phyloP scores from a whole-genome alignment of 1,140 invertebrate species.

The Trigoniulus corallinus region DNA sequence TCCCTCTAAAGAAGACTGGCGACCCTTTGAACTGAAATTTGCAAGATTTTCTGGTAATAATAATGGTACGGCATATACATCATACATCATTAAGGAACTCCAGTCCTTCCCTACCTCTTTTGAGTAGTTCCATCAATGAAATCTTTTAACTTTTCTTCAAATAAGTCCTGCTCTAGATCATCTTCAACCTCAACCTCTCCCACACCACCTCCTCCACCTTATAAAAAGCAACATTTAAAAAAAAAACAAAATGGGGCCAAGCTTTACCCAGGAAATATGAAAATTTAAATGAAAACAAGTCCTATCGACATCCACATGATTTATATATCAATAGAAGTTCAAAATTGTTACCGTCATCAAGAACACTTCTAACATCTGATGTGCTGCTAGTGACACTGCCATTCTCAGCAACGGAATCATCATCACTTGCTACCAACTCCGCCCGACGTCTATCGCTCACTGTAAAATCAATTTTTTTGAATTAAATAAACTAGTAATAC shows the following conservation, averaged over 20 bases:
- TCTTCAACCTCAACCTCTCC: constrained; percentile 35
- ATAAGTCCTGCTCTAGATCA: constrained; percentile 39
- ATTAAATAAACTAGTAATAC: too few species aligned
- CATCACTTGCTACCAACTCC: constrained; percentile 17
- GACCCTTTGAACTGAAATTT: constrained; percentile 45
- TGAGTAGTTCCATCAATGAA: constrained; percentile 67
- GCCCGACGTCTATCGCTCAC: background rate
- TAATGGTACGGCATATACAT: background rate
- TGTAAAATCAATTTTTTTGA: too few species aligned
- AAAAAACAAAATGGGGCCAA: background rate
- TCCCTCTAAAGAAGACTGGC: constrained; percentile 49
- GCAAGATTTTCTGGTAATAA: constrained; percentile 2
- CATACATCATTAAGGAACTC: background rate
- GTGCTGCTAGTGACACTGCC: constrained; percentile 44
- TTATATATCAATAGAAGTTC: background rate
- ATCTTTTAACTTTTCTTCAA: constrained; percentile 76
- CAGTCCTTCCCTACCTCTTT: constrained; percentile 39
- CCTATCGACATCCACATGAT: background rate
- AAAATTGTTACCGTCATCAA: constrained; percentile 35
- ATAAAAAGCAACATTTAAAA: background rate
- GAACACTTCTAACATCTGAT: constrained; percentile 41
- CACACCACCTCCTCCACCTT: constrained; percentile 25
- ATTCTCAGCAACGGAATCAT: constrained; percentile 51
- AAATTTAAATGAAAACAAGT: background rate
- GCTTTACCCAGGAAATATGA: background rate